Conservation (phyloP, 2,797 vertebrate species). For the Lagorchestes hirsutus region DNA sequence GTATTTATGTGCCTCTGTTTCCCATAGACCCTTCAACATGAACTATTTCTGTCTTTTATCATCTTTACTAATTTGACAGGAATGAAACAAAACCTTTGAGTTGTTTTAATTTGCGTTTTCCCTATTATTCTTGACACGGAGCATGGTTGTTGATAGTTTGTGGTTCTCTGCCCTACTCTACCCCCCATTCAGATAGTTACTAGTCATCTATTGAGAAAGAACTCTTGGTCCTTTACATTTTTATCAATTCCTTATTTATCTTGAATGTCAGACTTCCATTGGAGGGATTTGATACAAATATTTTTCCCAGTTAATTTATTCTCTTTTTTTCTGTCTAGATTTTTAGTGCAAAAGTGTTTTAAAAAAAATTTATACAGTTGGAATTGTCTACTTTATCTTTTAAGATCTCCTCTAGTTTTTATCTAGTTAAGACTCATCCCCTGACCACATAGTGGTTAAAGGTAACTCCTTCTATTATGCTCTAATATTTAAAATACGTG, state of each 20-base stretch:
- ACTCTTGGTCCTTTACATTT: not conserved
- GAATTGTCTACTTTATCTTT: not conserved
- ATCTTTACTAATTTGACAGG: not conserved
- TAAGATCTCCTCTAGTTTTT: not conserved
- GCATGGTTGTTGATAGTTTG: not conserved
- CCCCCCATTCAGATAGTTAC: not conserved
- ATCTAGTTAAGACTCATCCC: not conserved
- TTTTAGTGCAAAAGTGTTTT: not conserved
- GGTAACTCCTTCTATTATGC: not conserved
- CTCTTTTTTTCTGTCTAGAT: not conserved
- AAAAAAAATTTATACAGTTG: not conserved
- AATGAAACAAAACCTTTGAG: not conserved
- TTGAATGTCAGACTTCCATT: not conserved
- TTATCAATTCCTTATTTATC: not conserved
- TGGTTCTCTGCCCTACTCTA: not conserved
- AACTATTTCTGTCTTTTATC: not conserved
- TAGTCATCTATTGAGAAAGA: not conserved
- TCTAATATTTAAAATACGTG: not conserved
- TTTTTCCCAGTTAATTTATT: not conserved
- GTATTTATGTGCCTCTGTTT: not conserved
- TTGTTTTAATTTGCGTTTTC: not conserved
- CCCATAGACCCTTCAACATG: not conserved
- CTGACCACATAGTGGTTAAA: not conserved
- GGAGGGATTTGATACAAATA: not conserved
- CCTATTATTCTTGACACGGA: not conserved